Conservation (phyloP, 1,140 invertebrate species). For the Achatina immaculata region DNA sequence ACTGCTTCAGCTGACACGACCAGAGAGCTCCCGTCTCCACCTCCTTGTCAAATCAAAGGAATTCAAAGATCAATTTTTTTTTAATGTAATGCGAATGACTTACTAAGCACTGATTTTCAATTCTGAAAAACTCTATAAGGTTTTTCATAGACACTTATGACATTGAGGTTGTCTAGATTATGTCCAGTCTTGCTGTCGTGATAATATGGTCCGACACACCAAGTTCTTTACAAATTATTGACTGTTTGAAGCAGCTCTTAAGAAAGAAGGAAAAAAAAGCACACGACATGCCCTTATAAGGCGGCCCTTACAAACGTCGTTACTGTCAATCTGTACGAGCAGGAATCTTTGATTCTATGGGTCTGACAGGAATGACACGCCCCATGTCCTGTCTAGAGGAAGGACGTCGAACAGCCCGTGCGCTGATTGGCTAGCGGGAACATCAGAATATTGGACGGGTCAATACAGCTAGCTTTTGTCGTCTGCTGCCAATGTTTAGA, state of each 20-base stretch:
- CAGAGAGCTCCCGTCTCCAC: too few relatives aligned
- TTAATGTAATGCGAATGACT: too few relatives aligned
- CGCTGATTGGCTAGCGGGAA: neutral
- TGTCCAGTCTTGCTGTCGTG: neutral
- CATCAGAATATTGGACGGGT: conserved; percentile 8
- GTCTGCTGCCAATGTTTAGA: neutral
- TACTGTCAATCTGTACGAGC: neutral
- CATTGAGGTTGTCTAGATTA: too few relatives aligned
- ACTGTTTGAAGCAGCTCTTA: neutral
- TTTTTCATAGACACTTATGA: too few relatives aligned
- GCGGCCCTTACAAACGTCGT: neutral
- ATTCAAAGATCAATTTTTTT: too few relatives aligned
- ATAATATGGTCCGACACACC: neutral
- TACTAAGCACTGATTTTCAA: too few relatives aligned
- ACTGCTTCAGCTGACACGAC: too few relatives aligned
- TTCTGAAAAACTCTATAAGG: too few relatives aligned
- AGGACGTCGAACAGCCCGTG: neutral
- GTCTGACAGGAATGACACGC: neutral
- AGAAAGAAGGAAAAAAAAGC: neutral
- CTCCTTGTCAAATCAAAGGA: too few relatives aligned
- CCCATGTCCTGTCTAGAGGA: neutral
- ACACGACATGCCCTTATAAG: neutral
- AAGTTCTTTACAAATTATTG: neutral
- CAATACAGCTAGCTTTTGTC: conserved; percentile 3
- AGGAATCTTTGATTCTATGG: neutral